phyloP scores from a whole-genome alignment of 2,888 invertebrate species.

The Rhaphigaster nebulosa region DNA sequence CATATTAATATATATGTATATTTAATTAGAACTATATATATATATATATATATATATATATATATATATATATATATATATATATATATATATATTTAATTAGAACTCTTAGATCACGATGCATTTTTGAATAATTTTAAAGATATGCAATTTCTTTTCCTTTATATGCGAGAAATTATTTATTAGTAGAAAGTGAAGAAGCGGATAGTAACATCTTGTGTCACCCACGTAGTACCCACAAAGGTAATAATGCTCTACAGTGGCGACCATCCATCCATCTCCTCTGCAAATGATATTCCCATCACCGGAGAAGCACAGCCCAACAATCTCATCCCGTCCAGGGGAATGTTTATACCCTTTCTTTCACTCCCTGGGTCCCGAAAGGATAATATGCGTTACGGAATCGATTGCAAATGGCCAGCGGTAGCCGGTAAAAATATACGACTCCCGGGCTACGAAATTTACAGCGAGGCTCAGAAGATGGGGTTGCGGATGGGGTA shows the following conservation, averaged over 20 bases:
- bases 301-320: neutral
- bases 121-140: too few relatives aligned
- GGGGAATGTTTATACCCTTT: neutral
- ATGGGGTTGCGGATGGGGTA: slow-evolving; percentile 39
- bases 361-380: neutral
- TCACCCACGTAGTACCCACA: neutral
- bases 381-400: neutral
- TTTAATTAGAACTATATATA: too few relatives aligned
- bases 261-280: neutral
- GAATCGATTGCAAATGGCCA: slow-evolving; percentile 31
- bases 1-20: too few relatives aligned
- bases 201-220: neutral
- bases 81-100: too few relatives aligned
- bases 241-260: neutral
- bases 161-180: too few relatives aligned
- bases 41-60: too few relatives aligned
- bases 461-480: slow-evolving; percentile 21
- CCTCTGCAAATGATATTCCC: neutral
- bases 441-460: slow-evolving; percentile 12
- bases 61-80: too few relatives aligned
- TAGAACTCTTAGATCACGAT: too few relatives aligned
- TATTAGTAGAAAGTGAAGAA: neutral
- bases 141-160: too few relatives aligned
- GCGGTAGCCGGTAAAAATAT: slow-evolving; percentile 34
- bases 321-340: neutral